phyloP scores from a whole-genome alignment of 2,113 vertebrate genomes.

The Gulo gulo region DNA sequence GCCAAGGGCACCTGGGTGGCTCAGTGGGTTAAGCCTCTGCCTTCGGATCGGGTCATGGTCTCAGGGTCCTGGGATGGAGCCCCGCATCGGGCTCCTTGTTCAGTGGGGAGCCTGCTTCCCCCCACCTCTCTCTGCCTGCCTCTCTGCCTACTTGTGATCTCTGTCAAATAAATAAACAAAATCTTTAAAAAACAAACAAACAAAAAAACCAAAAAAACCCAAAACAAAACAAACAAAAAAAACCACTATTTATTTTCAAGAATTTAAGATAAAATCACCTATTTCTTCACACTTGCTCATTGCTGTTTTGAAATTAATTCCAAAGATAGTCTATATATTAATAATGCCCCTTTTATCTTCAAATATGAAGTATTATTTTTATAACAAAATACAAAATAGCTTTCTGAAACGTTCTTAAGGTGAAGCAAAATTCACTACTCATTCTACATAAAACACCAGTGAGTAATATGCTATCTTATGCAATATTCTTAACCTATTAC shows the following conservation, averaged over 20 bases:
- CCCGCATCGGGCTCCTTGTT: too few relatives aligned
- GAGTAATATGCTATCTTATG: background rate
- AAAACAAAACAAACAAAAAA: background rate
- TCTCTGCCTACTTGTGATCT: too few relatives aligned
- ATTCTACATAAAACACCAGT: background rate
- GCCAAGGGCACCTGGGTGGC: too few relatives aligned
- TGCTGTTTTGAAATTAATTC: background rate
- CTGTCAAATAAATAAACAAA: too few relatives aligned
- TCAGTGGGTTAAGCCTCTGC: too few relatives aligned
- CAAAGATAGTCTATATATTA: background rate
- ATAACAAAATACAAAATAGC: background rate
- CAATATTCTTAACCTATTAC: background rate
- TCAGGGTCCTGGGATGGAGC: too few relatives aligned
- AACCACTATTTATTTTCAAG: background rate
- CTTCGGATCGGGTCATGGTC: too few relatives aligned
- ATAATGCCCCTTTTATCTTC: background rate
- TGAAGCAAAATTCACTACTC: background rate
- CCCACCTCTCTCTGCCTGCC: too few relatives aligned
- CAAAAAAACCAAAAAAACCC: too few relatives aligned
- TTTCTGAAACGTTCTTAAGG: background rate
- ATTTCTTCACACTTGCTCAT: background rate
- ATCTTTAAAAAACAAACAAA: too few relatives aligned
- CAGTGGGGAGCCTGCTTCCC: too few relatives aligned
- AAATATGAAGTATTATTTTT: background rate
- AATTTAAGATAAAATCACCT: background rate